These are phyloP conservation scores for Macropodus opercularis DNA, from an alignment of 2,797 vertebrate species.

Conservation along the genomic window DNA sequence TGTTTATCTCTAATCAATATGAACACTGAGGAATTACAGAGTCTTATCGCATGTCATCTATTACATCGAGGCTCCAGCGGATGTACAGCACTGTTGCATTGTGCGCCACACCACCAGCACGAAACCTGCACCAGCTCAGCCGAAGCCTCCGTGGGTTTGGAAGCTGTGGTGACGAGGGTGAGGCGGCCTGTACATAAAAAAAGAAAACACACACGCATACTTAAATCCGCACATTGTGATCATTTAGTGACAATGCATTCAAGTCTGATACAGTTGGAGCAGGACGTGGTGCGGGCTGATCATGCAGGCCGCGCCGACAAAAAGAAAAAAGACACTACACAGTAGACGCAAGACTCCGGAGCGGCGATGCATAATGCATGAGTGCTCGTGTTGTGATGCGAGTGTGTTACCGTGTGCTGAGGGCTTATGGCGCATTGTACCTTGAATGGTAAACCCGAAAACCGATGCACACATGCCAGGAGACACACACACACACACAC, in stretches of 20 bases:
- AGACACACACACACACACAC: conserved; percentile 2
- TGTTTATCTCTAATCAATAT: conserved; percentile 65
- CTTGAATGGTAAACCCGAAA: conserved; percentile 55
- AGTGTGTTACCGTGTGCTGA: conserved; percentile 54
- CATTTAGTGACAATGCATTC: not conserved
- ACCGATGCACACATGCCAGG: conserved; percentile 21
- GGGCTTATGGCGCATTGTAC: conserved; percentile 69
- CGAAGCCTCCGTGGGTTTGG: too few relatives aligned
- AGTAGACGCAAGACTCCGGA: conserved; percentile 66
- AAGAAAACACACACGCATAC: too few relatives aligned
- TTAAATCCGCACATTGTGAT: conserved; percentile 1
- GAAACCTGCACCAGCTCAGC: too few relatives aligned
- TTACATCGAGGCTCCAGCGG: conserved; percentile 32
- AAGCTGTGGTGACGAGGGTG: too few relatives aligned
- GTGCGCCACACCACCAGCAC: conserved; percentile 36
- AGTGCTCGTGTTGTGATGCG: conserved; percentile 62
- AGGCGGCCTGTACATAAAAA: too few relatives aligned
- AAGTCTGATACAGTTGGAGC: conserved; percentile 3
- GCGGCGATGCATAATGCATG: conserved; percentile 77
- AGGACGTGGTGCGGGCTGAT: conserved; percentile 44
- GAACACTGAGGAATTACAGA: conserved; percentile 54
- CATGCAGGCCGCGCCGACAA: conserved; percentile 44
- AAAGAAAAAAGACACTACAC: conserved; percentile 50
- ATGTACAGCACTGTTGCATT: conserved; percentile 30
- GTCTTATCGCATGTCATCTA: conserved; percentile 55